Base-by-base conservation (phyloP, 2,113 vertebrate species). In the Melanerpes formicivorus region DNA sequence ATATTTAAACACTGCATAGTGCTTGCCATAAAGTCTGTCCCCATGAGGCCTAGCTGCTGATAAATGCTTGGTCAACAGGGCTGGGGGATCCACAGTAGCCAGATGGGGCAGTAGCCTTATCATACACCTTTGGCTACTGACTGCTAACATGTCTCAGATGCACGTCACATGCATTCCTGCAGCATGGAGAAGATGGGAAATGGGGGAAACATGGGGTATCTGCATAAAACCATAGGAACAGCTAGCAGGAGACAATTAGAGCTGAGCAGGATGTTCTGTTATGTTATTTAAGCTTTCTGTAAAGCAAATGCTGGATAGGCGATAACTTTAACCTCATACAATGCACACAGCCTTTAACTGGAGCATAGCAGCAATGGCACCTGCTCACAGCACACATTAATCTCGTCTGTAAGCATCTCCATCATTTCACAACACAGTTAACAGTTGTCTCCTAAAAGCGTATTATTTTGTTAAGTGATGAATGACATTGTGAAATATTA, bases 381-480 rank as follows among this genome's bases (percentile, higher is more conserved):
- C 72, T 92, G 72, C 81, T 80, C 56, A 64, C 32, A 72, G 37
- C 27, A 77, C 19, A 11, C 65, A 65, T 85, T 69, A 62, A 40
- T 91, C 87, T 90, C 5, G 0, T 72, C 56, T 54, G 5, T 78
- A 87, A 82, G 62, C 56, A 62, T 29, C 54, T 77, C 46, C 50
- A 52, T 82, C 65, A 78, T 63, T 85, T 75, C 72, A 65, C 84
- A 93, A 80, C 50, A 83, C 18, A 75, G 82, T 62, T 88, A 85
- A 26, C 63, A 76, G 69, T 88, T 81, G 62, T 80, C 64, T 93
- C 46, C 84, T 90, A 62, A 75, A 87, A 90, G 44, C 80, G 34
- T 74, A 85, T 78, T 80, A 84, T 91, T 95, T 81, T 92, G 67
- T 86, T 81, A 87, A 91, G 44, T 77, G 89, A 90, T 89, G 69